Percentiles rank a stretch among this genome's conserved stretches.
These are phyloP conservation scores for Protaetia brevitarsis DNA, from an alignment of 1,140 invertebrate species.

Conservation along the genomic window DNA sequence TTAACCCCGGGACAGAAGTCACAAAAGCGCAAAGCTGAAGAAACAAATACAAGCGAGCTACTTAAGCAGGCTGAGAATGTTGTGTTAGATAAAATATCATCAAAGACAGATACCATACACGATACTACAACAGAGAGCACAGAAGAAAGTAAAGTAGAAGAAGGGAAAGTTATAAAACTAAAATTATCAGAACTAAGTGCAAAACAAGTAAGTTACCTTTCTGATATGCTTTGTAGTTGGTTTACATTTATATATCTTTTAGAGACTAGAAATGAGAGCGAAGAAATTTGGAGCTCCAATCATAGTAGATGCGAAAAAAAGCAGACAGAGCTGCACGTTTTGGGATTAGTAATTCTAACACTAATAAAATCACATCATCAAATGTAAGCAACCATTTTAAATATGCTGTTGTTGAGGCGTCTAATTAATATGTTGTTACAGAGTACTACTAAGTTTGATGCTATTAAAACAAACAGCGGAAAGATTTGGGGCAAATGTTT, in stretches of 20 bases:
- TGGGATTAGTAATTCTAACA: no score
- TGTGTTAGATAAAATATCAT: constrained; percentile 63
- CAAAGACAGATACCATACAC: constrained; percentile 47
- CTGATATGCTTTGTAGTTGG: background rate
- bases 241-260: constrained; percentile 34
- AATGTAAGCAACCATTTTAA: constrained; percentile 39
- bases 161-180: constrained; percentile 60
- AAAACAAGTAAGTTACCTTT: constrained; percentile 57
- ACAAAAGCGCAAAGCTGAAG: constrained; percentile 49
- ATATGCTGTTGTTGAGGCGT: no score
- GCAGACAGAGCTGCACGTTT: constrained; percentile 67
- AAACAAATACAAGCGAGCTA: constrained; percentile 23
- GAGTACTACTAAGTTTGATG: constrained; percentile 52
- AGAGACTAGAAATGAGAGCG: constrained; percentile 69
- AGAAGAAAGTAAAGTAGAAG: constrained; percentile 31
- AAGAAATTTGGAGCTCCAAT: constrained; percentile 71
- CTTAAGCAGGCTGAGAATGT: constrained; percentile 56
- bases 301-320: constrained; percentile 57
- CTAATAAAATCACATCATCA: constrained; percentile 36
- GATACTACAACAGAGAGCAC: background rate
- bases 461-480: constrained; percentile 71
- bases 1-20: constrained; percentile 45
- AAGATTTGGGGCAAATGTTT: constrained; percentile 71
- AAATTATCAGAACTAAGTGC: constrained; percentile 58
- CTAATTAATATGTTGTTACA: constrained; percentile 31